Conservation (phyloP, 1,140 invertebrate species). For the Cherax destructor region DNA sequence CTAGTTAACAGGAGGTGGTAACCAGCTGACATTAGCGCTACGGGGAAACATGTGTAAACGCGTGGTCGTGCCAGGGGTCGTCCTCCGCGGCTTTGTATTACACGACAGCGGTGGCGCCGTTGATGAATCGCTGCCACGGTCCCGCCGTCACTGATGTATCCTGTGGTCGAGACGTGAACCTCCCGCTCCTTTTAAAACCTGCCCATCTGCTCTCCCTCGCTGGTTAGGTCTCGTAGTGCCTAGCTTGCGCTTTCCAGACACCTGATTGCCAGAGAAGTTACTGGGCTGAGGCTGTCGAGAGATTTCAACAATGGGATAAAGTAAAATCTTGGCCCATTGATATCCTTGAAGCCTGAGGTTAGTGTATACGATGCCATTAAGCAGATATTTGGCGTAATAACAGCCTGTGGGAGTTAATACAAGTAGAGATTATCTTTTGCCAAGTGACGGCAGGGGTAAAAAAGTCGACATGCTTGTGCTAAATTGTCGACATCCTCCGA, state of each 20-base stretch:
- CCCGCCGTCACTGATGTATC: neutral
- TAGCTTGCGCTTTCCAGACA: too few species aligned
- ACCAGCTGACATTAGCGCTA: constrained; percentile 18
- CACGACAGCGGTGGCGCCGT: constrained; percentile 39
- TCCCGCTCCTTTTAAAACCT: neutral
- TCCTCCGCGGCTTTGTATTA: constrained; percentile 8
- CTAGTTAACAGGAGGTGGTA: neutral
- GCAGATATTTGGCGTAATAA: neutral
- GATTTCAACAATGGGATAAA: too few species aligned
- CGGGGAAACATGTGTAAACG: constrained; percentile 24
- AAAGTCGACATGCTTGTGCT: neutral
- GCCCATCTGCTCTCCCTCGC: too few species aligned
- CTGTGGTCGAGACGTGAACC: neutral
- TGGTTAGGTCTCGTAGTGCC: too few species aligned
- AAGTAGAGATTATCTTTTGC: neutral
- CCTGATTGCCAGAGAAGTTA: too few species aligned
- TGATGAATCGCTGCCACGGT: constrained; percentile 31
- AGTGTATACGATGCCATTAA: neutral
- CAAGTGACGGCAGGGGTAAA: neutral
- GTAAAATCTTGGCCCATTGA: neutral
- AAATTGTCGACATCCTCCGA: constrained; percentile 50
- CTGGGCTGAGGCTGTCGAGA: too few species aligned
- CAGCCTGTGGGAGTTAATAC: neutral
- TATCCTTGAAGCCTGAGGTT: neutral
- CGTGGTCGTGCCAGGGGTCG: neutral